Conservation (phyloP, 2,797 vertebrate genomes). For the Oryzias sinensis region DNA sequence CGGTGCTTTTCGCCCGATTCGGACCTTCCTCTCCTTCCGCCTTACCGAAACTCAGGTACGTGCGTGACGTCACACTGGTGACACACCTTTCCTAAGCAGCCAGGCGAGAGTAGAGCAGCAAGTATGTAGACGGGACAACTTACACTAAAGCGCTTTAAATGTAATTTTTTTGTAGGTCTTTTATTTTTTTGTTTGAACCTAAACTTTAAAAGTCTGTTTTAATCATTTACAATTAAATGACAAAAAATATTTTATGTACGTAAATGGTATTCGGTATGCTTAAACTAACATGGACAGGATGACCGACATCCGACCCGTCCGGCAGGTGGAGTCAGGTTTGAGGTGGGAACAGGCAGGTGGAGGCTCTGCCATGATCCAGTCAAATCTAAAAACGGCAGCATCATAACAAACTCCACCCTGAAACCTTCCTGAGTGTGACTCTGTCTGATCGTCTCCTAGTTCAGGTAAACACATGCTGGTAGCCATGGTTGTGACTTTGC, state of each 20-base stretch:
- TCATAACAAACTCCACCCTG: constrained; percentile 62
- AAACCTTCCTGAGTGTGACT: constrained; percentile 39
- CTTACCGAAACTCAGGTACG: constrained; percentile 81
- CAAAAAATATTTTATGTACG: no score
- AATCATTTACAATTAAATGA: no score
- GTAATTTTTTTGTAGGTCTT: background rate
- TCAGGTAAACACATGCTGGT: constrained; percentile 5
- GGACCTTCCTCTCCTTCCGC: constrained; percentile 35
- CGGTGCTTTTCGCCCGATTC: constrained; percentile 17
- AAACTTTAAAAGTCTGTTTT: no score
- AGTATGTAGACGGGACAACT: background rate
- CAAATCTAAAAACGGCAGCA: background rate
- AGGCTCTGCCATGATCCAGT: constrained; percentile 15
- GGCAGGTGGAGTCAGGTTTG: background rate
- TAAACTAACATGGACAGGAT: background rate
- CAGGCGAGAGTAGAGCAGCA: background rate
- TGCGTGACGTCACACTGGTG: constrained; percentile 71
- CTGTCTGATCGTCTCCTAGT: constrained; percentile 16
- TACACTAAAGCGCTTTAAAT: background rate
- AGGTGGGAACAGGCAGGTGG: background rate
- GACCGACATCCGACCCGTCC: background rate
- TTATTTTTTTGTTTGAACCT: no score
- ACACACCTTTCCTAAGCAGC: constrained; percentile 67
- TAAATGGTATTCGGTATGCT: no score
- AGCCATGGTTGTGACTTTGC: constrained; percentile 1